Base-by-base conservation (phyloP, 92 coral and sea anemone species). In the Zoanthus sansibaricus region DNA sequence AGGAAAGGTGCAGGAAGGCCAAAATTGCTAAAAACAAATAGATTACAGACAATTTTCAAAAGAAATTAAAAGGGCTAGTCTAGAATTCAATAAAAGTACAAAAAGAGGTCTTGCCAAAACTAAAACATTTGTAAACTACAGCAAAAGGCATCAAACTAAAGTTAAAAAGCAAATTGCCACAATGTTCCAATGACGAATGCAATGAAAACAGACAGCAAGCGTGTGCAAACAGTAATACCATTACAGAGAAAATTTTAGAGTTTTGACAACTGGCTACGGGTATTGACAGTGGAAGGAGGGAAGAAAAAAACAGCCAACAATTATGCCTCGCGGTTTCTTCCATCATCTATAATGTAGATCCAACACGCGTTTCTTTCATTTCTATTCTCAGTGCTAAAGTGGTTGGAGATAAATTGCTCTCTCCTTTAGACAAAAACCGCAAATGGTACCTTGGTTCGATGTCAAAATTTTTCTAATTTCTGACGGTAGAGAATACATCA, bases 391-490 rank as follows among this genome's bases (percentile, higher is more conserved):
- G 46, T 59, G 80, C 73, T 9, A 68, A 49, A 30, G 85, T 42
- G 7, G 75, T 89, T 37, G 56, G 92, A 52, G 89, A 85, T 44
- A 89, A 89, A 69, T 89, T 86, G 88, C 70, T 85, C 30, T 46
- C 78, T 21, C 54, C 21, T 25, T 55, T 86, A 56, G 87, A 90
- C 30, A 54, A 85, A 71, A 72, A 52, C 14, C 52, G 78, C 31
- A 90, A 86, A 78, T 79, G 87, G 13, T 90, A 90, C 72, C 92
- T 90, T 76, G 90, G 86, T 33, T 59, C 87, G 42, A 2, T 37
- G 42, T 37, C 42, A 0, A 37, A 37, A 37, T 37, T 37, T 37
- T 2, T 37, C 42, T 4, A 2, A 0, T 37, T 37, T 37, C 42
- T 37, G 42, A 37, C 4, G 42, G 1, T 37, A 0, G 42, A 37